Percentiles rank a stretch among this genome's conserved stretches.
Conservation (phyloP, 2,797 vertebrate genomes). For the Odontamblyopus lacepedii region DNA sequence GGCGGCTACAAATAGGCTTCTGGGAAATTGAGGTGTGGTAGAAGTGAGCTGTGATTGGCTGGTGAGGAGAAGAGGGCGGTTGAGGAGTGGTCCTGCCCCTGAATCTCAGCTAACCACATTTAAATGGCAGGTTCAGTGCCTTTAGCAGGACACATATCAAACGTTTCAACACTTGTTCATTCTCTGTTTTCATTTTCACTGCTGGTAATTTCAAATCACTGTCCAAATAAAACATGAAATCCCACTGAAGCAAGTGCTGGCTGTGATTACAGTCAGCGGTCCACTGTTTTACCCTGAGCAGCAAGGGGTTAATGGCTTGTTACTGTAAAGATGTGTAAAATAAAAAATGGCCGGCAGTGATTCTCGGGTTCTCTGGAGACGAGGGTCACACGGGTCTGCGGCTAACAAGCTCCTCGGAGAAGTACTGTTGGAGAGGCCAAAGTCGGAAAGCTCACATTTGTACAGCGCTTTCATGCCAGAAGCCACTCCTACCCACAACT, state of each 20-base stretch:
- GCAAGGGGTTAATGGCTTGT: constrained; percentile 4
- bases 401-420: constrained; percentile 74
- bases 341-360: constrained; percentile 19
- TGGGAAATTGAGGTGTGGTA: no score
- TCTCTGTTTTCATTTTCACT: background rate
- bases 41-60: no score
- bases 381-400: constrained; percentile 54
- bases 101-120: no score
- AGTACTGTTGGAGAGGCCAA: constrained; percentile 28
- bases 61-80: no score
- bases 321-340: constrained; percentile 8
- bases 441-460: background rate
- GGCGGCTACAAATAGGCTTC: no score
- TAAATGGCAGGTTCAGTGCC: no score
- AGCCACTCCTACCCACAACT: background rate
- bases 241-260: background rate
- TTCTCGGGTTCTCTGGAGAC: constrained; percentile 42
- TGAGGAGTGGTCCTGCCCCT: no score
- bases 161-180: background rate
- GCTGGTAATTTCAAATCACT: background rate
- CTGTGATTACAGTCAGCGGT: background rate
- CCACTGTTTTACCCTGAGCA: background rate
- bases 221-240: background rate
- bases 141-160: background rate
- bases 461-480: background rate